Base-by-base conservation (phyloP, 1,140 invertebrate species). In the Agraylea sexmaculata region DNA sequence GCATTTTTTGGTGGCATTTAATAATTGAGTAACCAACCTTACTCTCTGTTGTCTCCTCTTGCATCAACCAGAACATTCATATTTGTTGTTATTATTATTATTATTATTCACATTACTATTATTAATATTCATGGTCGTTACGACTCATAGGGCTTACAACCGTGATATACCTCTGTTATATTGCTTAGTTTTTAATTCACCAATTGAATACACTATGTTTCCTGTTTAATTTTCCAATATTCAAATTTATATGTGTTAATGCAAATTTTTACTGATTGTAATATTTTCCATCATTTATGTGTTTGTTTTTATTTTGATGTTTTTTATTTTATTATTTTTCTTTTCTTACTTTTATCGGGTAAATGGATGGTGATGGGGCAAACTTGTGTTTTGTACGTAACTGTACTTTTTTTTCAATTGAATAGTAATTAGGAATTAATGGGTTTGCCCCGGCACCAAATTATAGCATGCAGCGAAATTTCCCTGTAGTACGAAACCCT, bases 191-290 rank as follows among this genome's bases (percentile, higher is more conserved):
- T n/a, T 16, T 44, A 33, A 40, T 40, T 32, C 40, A 32, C 17
- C 19, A 34, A 34, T 33, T 44, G 40, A 44, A 28, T 43, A 39
- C 40, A 23, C 40, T 44, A 39, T 34, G 20, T 44, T 44, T 44
- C 40, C 34, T 44, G 54, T 42, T 31, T 37, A 39, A 17, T 18
- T 60, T 57, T 58, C 52, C 59, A 59, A 62, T 62, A 46, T 42
- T 42, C n/a, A n/a, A n/a, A n/a, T n/a, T n/a, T n/a, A n/a, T n/a
- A n/a, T n/a, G n/a, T 44, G 42, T 44, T 40, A 34, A 44, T 34
- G 16, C 32, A 34, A 40, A n/a, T 30, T 31, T 32, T 39, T 34
- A 31, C 35, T 31, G 12, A 40, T 39, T 38, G 36, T 38, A 44
- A 31, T 21, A 44, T n/a, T n/a, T n/a, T n/a, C n/a, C n/a, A n/a